Evolutionary conservation across 1,140 invertebrate species (phyloP), one percentile per base, ranked within the genome.

Genomic region (Vanessa atalanta): DNA sequence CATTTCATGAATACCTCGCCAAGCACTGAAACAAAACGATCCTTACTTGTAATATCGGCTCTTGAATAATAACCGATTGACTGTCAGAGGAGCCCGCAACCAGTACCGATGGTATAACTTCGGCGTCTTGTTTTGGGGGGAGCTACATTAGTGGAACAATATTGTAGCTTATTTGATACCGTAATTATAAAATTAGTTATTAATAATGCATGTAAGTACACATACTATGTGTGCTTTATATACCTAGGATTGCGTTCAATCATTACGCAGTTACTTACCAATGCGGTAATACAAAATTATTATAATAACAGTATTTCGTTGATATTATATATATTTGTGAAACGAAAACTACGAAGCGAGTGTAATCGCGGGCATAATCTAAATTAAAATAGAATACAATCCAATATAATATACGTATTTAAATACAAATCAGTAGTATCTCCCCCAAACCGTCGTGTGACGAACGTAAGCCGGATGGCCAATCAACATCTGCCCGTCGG

Each of bases 51-150:
- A 91, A 77, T 70, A 91, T 86, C 16, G 88, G 87, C 57, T 91
- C 89, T 74, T 90, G 89, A 68, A 91, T 90, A 37, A 90, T 85
- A 73, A 91, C 83, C 4, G 87, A 82, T 3, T 78, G 75, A 66
- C 74, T 83, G 20, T 89, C 86, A 16, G 75, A 73, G n/a, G 82
- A 43, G 0, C 83, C 75, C 1, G 83, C 53, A n/a, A 91, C 79
- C 69, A 91, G 37, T 8, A 89, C 81, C 1, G 88, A 75, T 47
- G 79, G 88, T 8, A 89, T 84, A 9, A 82, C 77, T 23, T 89
- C 87, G 4, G 76, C 65, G 51, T 90, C 89, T 80, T 87, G 88
- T 78, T 91, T 90, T 53, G 85, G 82, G 12, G 88, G 89, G 23
- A 89, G 70, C 76, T 78, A 66, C 60, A 60, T 53, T 31, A 47